These are phyloP conservation scores for Oegoconia quadripuncta DNA, from an alignment of 2,888 invertebrate species.

Conservation along the genomic window DNA sequence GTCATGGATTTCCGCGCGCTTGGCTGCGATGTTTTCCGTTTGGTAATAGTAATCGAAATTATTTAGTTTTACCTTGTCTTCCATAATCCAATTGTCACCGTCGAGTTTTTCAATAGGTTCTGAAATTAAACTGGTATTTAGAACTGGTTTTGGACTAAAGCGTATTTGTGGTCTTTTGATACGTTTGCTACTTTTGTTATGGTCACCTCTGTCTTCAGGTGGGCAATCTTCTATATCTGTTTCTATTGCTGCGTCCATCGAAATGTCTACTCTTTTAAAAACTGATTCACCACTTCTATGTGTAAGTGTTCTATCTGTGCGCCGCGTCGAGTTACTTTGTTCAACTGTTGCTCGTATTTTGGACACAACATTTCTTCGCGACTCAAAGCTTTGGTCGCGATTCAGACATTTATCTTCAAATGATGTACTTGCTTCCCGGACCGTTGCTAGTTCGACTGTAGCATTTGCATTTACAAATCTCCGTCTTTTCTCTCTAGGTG, in stretches of 20 bases:
- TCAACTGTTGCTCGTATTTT: not conserved
- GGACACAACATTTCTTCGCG: not conserved
- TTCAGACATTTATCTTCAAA: not conserved
- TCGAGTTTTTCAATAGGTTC: constrained; percentile 36
- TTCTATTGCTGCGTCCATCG: not conserved
- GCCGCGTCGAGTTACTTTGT: not conserved
- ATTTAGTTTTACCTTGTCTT: constrained; percentile 24
- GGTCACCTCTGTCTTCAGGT: constrained; percentile 20
- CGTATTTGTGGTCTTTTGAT: constrained; percentile 24
- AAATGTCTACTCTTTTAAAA: not conserved
- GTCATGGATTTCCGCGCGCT: not conserved
- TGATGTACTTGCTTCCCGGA: constrained; percentile 1
- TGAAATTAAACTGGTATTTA: constrained; percentile 24
- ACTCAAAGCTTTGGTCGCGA: not conserved
- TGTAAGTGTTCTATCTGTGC: too few relatives aligned
- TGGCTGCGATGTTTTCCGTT: constrained; percentile 17
- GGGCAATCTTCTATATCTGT: not conserved
- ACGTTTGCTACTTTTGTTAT: constrained; percentile 12
- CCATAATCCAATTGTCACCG: constrained; percentile 36
- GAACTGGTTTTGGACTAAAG: constrained; percentile 13
- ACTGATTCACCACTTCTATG: too few relatives aligned
- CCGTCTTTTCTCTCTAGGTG: constrained; percentile 48
- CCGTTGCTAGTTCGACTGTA: not conserved
- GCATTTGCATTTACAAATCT: constrained; percentile 18
- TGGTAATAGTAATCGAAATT: constrained; percentile 11